phyloP scores from a whole-genome alignment of 2,113 vertebrate species.

The Gila orcuttii region DNA sequence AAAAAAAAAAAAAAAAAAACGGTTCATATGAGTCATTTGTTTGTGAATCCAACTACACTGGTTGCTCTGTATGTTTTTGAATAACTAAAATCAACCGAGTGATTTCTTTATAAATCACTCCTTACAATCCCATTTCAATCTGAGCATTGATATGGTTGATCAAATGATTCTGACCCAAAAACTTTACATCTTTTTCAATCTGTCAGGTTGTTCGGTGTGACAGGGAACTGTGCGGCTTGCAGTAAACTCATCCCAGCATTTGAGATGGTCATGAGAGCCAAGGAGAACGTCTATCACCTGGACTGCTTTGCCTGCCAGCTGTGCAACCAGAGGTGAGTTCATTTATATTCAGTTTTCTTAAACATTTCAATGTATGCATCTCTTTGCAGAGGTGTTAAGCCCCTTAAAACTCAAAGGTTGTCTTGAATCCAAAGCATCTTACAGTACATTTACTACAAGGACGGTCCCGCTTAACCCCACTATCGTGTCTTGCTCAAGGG shows the following conservation, averaged over 20 bases:
- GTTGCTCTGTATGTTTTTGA: not conserved
- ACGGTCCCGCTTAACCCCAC: not conserved
- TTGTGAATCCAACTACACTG: not conserved
- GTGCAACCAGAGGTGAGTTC: constrained; percentile 95
- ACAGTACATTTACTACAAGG: not conserved
- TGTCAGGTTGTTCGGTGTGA: constrained; percentile 94
- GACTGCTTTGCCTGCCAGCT: constrained; percentile 99
- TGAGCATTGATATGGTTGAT: not conserved
- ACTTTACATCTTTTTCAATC: constrained; percentile 29
- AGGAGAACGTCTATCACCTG: constrained; percentile 99
- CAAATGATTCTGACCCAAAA: not conserved
- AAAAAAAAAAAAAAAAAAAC: too few species aligned
- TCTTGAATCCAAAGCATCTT: constrained; percentile 18
- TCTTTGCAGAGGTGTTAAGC: not conserved
- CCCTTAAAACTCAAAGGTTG: not conserved
- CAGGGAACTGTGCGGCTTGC: constrained; percentile 97
- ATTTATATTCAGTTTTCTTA: not conserved
- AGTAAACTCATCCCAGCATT: constrained; percentile 99
- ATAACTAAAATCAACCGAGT: not conserved
- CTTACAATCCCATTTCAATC: not conserved
- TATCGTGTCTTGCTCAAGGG: constrained; percentile 18
- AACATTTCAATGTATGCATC: not conserved
- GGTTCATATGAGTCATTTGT: not conserved
- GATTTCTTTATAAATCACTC: not conserved
- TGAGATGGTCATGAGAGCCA: constrained; percentile 99